Evolutionary conservation across 2,888 invertebrate genomes (phyloP), one percentile per base, ranked within the genome.

Genomic region (Diarsia mendica): DNA sequence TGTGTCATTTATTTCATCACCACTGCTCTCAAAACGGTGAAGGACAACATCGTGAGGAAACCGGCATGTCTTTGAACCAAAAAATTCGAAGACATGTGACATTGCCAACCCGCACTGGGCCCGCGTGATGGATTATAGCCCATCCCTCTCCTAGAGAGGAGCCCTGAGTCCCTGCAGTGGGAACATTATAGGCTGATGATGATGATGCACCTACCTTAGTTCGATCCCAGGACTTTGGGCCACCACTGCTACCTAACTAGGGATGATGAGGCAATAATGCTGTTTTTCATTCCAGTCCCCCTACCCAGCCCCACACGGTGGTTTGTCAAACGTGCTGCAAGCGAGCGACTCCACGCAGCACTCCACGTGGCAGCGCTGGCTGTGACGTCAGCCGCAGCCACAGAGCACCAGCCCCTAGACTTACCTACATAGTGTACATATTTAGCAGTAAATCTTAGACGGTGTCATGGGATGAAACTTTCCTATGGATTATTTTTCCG

Each of bases 261-360:
- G 28, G n/a, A 15, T 20, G 11, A 23, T 46, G 28, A 15, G 9
- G 46, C 46, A 1, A 48, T 65, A 33, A 49, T 33, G 33, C 13
- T 23, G 0, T 67, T 23, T 46, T 8, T 20, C 0, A 5, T 87
- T 82, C 0, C 91, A 95, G 94, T 85, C 89, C 0, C 91, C 93
- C 0, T 94, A 90, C 88, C 91, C 93, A 0, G 78, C 87, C 39
- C 86, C 88, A 20, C 88, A 84, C 44, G 95, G 92, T 44, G 96
- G 94, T 0, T 85, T 94, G 13, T 92, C 95, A 70, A 96, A 96
- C 90, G 91, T 91, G 63, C 91, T 96, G 39, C 91, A 93, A 5
- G 92, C 90, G 15, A 93, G 93, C 83, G 96, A 95, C 87, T 83
- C 92, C 13, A 90, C 65, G 88, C 91, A 68, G 86, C 89, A 53